A percentile compares a stretch with the other conserved stretches of the same genome.
Conservation (phyloP, 2,113 vertebrate genomes). For the Vidua chalybeata region DNA sequence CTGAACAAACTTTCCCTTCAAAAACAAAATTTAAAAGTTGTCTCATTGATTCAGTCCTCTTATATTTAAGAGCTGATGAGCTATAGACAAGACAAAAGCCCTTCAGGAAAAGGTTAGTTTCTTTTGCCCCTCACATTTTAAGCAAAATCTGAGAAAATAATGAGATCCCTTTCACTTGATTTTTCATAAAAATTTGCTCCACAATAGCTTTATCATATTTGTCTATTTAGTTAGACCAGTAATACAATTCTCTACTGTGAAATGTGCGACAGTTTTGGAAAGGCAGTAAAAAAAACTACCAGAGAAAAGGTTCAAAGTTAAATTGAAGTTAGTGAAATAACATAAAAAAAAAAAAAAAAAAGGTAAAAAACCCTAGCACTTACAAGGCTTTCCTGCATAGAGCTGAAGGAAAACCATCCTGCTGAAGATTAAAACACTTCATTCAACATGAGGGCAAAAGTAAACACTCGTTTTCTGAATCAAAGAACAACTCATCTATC, state of each 20-base stretch:
- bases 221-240: background rate
- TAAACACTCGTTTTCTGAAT: background rate
- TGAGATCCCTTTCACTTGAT: background rate
- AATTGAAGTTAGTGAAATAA: background rate
- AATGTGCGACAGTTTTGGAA: background rate
- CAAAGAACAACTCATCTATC: background rate
- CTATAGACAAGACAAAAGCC: background rate
- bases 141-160: background rate
- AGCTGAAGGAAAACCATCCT: background rate
- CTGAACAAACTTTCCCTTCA: background rate
- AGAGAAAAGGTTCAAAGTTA: background rate
- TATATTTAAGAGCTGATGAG: background rate
- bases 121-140: background rate
- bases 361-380: background rate
- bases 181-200: background rate
- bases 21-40: background rate
- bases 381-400: background rate
- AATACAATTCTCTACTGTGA: background rate
- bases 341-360: background rate
- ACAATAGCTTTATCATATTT: background rate
- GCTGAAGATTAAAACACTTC: background rate
- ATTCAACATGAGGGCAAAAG: background rate
- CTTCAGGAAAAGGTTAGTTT: background rate
- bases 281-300: background rate
- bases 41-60: background rate